Evolutionary conservation across 2,797 vertebrate species (phyloP), one percentile per base, ranked within the genome.

Genomic region (Sebastes oblongus): DNA sequence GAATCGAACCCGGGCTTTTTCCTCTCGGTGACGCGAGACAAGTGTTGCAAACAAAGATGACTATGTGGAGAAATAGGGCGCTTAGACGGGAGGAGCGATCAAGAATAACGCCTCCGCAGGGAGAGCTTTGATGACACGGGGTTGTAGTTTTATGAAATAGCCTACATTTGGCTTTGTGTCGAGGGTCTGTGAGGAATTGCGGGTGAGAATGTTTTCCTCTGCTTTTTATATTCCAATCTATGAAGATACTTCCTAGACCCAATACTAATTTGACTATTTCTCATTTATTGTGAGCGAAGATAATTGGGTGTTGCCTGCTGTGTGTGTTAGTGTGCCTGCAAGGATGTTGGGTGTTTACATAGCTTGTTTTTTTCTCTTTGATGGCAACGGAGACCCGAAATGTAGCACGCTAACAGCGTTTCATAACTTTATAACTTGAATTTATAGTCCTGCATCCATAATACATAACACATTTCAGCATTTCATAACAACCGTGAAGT

Each of bases 91-190:
- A 86, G 91, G 84, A 90, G 86, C 78, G 82, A 92, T 92, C 85
- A 86, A 89, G 93, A 90, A 91, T 83, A 91, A 87, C 80, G 84
- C 87, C 92, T 94, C 93, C 78, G 58, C 85, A 58, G 93, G 93
- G 92, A 93, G 32, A 50, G 75, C 93, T 93, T 94, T 95, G 93
- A 94, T 93, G 93, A 89, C 89, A 87, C 22, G 24, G 85, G 87
- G 83, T 94, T 93, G 90, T 93, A 92, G 91, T 93, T 94, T 94
- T 92, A 92, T 91, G 82, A 92, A 91, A 93, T 93, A 93, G 91
- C 92, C 91, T 91, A 93, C 91, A 93, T 94, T 95, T 93, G 89
- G 86, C 84, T 91, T 90, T 91, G 91, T 91, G 88, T 90, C 68
- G 87, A 90, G 86, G 90, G 87, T 89, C 90, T 92, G 88, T 81